Base-by-base conservation (phyloP, 2,797 vertebrate genomes). In the Nyctibius grandis region DNA sequence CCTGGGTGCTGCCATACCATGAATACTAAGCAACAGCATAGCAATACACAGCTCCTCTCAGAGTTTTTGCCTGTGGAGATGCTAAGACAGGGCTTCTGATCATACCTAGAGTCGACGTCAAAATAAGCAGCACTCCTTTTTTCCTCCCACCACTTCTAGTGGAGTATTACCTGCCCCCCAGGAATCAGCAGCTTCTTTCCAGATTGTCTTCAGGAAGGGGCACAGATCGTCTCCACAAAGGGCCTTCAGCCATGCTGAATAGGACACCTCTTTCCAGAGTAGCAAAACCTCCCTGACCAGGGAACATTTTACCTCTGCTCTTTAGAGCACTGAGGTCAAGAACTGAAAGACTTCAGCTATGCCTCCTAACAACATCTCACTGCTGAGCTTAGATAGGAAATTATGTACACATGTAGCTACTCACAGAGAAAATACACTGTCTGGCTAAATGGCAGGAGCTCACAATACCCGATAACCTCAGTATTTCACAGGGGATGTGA, bases 401-500 rank as follows among this genome's bases (percentile, higher is more conserved):
- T 34, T 38, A 19, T 36, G 12, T 56, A 50, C 34, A 17, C 3
- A 6, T 25, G 21, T 68, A 57, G 50, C 15, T 60, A 11, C 50
- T 78, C 50, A 57, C 15, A 13, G 34, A 69, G 25, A 57, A 95
- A 81, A 91, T 51, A n/a, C 1, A 47, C 22, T 12, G 20, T 36
- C 31, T 67, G 44, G 14, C 40, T 34, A 57, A 85, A 75, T 13
- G 28, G 17, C n/a, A 85, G 44, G 36, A 53, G 6, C 6, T 91
- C 29, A 28, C 21, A 51, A 6, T 16, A 42, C 12, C n/a, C 2
- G 0, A 26, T 28, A 45, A 70, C 7, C n/a, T 67, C 1, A 0
- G 8, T 50, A 21, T 54, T 85, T 50, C 50, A 60, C 6, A 56
- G 28, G 7, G 9, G 8, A 6, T 54, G 38, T 34, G 26, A 68